Percentiles rank a stretch among this genome's conserved stretches.
phyloP scores from a whole-genome alignment of 2,888 invertebrate species.

The Portevinia maculata region DNA sequence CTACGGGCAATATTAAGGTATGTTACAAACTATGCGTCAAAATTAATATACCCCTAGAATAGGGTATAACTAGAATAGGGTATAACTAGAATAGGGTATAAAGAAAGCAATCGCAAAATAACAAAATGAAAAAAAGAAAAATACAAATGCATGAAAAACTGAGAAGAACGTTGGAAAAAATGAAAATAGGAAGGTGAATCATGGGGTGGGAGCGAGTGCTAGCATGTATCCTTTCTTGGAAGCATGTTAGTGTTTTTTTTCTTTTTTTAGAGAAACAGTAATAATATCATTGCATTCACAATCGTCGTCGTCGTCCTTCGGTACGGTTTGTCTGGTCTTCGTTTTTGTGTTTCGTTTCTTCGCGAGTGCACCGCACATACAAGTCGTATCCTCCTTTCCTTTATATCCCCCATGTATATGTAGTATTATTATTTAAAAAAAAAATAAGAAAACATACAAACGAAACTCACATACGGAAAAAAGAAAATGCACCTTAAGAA shows the following conservation, averaged over 20 bases:
- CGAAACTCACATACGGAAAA: conserved; percentile 71
- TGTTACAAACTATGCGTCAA: too few species aligned
- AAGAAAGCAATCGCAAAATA: conserved; percentile 67
- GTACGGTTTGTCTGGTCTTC: conserved; percentile 74
- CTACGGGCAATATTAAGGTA: too few species aligned
- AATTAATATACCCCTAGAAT: too few species aligned
- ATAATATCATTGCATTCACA: conserved; percentile 75
- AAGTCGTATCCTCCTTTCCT: conserved; percentile 31
- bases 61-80: too few species aligned
- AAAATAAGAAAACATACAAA: conserved; percentile 66
- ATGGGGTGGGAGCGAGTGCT: conserved; percentile 60
- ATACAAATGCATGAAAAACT: conserved; percentile 69
- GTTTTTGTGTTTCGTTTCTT: conserved; percentile 63
- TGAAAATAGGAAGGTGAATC: conserved; percentile 73
- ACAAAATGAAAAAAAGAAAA: conserved; percentile 65
- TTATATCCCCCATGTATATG: conserved; percentile 56
- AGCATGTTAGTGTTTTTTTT: conserved; percentile 76
- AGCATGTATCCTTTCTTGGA: conserved; percentile 76
- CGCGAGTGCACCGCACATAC: conserved; percentile 66
- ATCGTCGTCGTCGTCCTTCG: conserved; percentile 74
- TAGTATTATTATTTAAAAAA: conserved; percentile 72
- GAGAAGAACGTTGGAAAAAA: conserved; percentile 65
- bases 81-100: conserved; percentile 64
- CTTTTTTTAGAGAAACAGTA: conserved; percentile 73
- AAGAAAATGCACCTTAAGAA: conserved; percentile 78